phyloP scores from a whole-genome alignment of 2,113 vertebrate genomes.

The Mystacornis crossleyi region DNA sequence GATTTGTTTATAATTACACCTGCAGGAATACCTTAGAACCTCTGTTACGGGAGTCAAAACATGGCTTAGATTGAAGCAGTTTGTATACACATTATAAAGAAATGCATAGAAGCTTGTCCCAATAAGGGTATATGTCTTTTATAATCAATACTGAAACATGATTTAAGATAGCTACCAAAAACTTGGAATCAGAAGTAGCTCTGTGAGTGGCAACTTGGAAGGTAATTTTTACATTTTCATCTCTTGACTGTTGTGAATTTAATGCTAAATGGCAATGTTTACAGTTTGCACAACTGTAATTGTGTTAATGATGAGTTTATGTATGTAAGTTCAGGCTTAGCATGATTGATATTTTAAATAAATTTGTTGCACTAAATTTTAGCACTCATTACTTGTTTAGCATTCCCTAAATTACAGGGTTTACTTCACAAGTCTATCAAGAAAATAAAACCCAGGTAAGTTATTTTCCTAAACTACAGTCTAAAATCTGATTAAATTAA shows the following conservation, averaged over 20 bases:
- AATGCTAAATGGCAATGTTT: not conserved
- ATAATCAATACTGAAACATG: not conserved
- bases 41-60: not conserved
- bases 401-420: not conserved
- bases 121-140: not conserved
- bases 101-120: not conserved
- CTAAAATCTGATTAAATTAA: not conserved
- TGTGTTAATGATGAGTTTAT: conserved; percentile 6
- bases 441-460: not conserved
- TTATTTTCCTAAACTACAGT: not conserved
- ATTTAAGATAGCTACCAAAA: not conserved
- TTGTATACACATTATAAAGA: not conserved
- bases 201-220: not conserved
- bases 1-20: not conserved
- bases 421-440: not conserved
- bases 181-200: not conserved
- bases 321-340: not conserved
- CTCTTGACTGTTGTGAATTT: not conserved
- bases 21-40: not conserved
- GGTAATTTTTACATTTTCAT: not conserved
- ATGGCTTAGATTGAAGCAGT: not conserved
- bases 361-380: not conserved
- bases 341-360: not conserved
- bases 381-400: not conserved
- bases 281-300: not conserved